phyloP scores from a whole-genome alignment of 2,797 vertebrate species.

The Chloroceryle inda region DNA sequence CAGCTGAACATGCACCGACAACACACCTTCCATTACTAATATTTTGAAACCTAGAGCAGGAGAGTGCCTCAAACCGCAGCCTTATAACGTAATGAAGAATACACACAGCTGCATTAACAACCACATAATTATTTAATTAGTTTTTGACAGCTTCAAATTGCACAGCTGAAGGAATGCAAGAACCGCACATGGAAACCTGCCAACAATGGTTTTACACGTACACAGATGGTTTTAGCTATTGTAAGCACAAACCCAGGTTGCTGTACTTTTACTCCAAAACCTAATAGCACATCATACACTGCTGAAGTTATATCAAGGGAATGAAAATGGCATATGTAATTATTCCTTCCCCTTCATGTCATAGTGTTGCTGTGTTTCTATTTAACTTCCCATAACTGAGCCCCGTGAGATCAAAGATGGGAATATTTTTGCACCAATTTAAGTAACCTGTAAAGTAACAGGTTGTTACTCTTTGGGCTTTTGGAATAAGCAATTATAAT shows the following conservation, averaged over 20 bases:
- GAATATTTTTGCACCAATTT: not conserved
- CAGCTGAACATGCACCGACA: conserved; percentile 63
- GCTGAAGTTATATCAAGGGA: not conserved
- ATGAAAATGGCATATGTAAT: not conserved
- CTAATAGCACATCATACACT: not conserved
- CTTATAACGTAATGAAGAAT: conserved; percentile 71
- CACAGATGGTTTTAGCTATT: conserved; percentile 10
- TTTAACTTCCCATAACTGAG: not conserved
- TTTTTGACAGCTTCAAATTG: conserved; percentile 80
- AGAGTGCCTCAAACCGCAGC: conserved; percentile 69
- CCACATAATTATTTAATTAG: conserved; percentile 82
- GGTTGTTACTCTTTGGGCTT: not conserved
- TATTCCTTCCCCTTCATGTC: conserved; percentile 1
- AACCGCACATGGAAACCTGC: conserved; percentile 57
- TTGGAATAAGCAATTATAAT: conserved; percentile 6
- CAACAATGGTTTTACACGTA: conserved; percentile 63
- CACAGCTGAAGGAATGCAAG: conserved; percentile 67
- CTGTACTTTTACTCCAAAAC: conserved; percentile 16
- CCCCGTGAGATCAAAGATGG: not conserved
- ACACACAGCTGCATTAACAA: conserved; percentile 80
- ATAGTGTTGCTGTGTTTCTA: conserved; percentile 1
- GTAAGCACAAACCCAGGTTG: conserved; percentile 2
- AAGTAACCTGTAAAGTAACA: conserved; percentile 7
- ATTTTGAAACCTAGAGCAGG: conserved; percentile 72
- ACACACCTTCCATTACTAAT: conserved; percentile 78